phyloP scores from a whole-genome alignment of 2,888 invertebrate genomes.

The Elmis aenea region DNA sequence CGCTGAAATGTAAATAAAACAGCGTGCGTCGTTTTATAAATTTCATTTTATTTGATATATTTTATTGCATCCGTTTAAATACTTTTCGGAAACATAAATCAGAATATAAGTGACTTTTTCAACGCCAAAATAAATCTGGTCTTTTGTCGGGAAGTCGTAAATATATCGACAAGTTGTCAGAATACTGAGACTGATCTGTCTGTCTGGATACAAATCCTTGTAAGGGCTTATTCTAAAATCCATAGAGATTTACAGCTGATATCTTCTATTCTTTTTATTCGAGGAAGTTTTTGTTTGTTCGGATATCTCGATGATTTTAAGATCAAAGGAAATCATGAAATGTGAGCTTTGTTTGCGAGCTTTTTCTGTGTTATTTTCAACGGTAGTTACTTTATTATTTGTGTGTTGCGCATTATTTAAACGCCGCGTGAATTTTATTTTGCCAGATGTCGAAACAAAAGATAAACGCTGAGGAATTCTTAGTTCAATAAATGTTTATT shows the following conservation, averaged over 20 bases:
- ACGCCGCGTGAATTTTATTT: neutral
- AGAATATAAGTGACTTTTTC: too few relatives aligned
- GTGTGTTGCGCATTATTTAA: neutral
- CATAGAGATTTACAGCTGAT: constrained; percentile 22
- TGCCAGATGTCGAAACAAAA: too few relatives aligned
- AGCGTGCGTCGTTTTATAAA: constrained; percentile 5
- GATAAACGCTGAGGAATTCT: too few relatives aligned
- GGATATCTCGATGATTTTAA: constrained; percentile 11
- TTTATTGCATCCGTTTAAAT: constrained; percentile 1
- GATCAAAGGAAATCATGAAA: constrained; percentile 9
- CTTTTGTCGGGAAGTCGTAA: constrained; percentile 14
- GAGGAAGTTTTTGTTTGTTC: constrained; percentile 16
- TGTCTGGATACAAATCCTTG: constrained; percentile 14
- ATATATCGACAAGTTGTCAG: constrained; percentile 24
- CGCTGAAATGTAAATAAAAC: constrained; percentile 11
- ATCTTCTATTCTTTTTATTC: constrained; percentile 15
- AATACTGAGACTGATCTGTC: constrained; percentile 17
- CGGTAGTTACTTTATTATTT: neutral
- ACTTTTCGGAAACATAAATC: too few relatives aligned
- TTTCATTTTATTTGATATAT: constrained; percentile 1
- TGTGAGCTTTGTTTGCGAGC: constrained; percentile 3
- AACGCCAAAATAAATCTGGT: constrained; percentile 19
- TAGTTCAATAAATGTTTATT: too few relatives aligned
- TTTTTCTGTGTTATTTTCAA: neutral
- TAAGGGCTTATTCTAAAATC: constrained; percentile 20